Evolutionary conservation across 2,797 vertebrate genomes (phyloP).

Genomic region (Fistularia commersonii): DNA sequence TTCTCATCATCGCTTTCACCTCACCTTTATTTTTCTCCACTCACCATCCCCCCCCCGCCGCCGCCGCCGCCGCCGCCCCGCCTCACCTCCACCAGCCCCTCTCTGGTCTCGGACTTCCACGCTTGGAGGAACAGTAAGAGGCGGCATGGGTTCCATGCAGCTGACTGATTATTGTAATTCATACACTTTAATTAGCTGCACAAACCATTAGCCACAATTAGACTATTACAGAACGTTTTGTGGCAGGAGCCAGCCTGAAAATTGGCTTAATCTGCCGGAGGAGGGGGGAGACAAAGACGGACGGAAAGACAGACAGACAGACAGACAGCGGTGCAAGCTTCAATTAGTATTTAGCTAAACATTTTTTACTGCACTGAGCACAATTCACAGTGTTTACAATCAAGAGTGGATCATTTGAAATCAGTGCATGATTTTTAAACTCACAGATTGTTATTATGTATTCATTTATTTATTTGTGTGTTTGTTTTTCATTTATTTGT

Average conservation of each 20-base stretch:
- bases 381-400: slow-evolving; percentile 2
- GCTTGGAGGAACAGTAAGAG: slow-evolving; percentile 66
- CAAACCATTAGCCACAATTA: slow-evolving; percentile 99
- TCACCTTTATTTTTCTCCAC: too few species aligned
- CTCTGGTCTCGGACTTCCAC: slow-evolving; percentile 48
- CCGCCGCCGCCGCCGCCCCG: slow-evolving; percentile 20
- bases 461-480: too few species aligned
- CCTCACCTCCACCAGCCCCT: too few species aligned
- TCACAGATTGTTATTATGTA: too few species aligned
- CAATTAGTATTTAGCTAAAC: too few species aligned
- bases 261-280: slow-evolving; percentile 66
- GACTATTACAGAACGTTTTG: slow-evolving; percentile 98
- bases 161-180: slow-evolving; percentile 99
- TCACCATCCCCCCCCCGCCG: slow-evolving; percentile 15
- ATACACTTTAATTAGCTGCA: slow-evolving; percentile 99
- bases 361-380: too few species aligned
- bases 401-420: too few species aligned
- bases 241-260: slow-evolving; percentile 81
- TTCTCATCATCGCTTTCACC: slow-evolving; percentile 36
- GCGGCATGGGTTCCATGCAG: slow-evolving; percentile 76
- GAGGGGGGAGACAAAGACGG: slow-evolving; percentile 9
- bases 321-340: slow-evolving; percentile 18
- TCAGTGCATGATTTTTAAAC: too few species aligned
- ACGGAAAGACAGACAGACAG: slow-evolving; percentile 3
- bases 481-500: too few species aligned